Evolutionary conservation across 2,888 invertebrate species (phyloP), one percentile per base, ranked within the genome.

Genomic region (Poecilobothrus nobilitatus): DNA sequence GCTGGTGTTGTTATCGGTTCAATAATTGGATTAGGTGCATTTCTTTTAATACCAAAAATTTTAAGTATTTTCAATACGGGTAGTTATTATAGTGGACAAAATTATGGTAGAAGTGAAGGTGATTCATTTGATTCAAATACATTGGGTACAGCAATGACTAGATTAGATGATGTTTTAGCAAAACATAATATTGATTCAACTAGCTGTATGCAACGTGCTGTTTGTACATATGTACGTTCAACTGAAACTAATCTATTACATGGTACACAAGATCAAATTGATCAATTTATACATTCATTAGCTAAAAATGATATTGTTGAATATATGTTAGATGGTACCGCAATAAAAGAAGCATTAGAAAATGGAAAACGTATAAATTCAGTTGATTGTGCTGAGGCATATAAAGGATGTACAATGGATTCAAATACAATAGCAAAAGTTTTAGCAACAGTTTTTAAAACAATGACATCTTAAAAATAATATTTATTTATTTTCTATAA

Each of bases 1-100:
- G 93, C 92, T 8, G 93, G 92, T 0, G 87, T 93, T 10, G 86
- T 92, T 9, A 82, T 93, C 33, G 93, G 93, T 0, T 91, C 92
- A 2, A 84, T 92, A 2, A 84, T 93, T 65, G 93, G 93, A 0
- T 87, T 93, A 67, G 92, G 92, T 18, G 91, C 91, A 1, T 88
- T 93, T 70, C 83, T 93, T 21, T 86, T 93, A 3, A 84, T 92
- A 66, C 93, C 93, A 0, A 93, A 93, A 80, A 79, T 93, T 63
- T 85, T 92, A 3, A 86, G 89, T 71, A 85, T 90, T 0, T 85
- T 93, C 69, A 87, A 89, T 0, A 87, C 37, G 1, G 37, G 37
- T 37, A 84, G 87, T 6, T 88, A 89, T 63, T 73, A 75, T 20
- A 77, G 79, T 44, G 83, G 83, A 53, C 53, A 53, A 53, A 84